Evolutionary conservation across 2,113 vertebrate genomes (phyloP), one percentile per base, ranked within the genome.

Genomic region (Toxotes chatareus): DNA sequence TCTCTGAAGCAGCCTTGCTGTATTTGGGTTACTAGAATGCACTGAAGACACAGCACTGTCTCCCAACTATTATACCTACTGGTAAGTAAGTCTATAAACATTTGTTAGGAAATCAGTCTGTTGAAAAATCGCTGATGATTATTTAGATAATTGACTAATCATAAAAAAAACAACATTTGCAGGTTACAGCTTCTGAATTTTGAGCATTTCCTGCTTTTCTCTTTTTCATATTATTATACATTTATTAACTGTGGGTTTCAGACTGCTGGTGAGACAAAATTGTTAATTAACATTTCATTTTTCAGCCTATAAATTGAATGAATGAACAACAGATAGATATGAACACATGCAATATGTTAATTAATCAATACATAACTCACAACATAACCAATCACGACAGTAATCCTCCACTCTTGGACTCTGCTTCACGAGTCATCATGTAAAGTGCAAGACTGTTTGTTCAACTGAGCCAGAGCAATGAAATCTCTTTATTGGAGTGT

Each of bases 361-460:
- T 59, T 36, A 27, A 23, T 38, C 7, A 14, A 0, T 34, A 31
- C 19, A 31, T 4, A 27, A 57, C 11, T 55, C 0, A 61, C 27
- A 38, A 67, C 17, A 34, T 64, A 44, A 59, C 11, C 0, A 2
- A 27, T 34, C 3, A 6, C 19, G 19, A 51, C 1, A 16, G 36
- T 0, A 14, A 34, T 57, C 1, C 17, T 32, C 19, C 7, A 19
- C 49, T 71, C 46, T 32, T 12, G 42, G 16, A 49, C 4, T 63
- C 32, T 53, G 53, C 21, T 46, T 56, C 34, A 74, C 34, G 17
- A 31, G 4, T 70, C 62, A 53, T 71, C 31, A 47, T 16, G 59
- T 31, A 40, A 74, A 85, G 40, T 64, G 57, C 32, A 19, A 79
- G 68, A 81, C 44, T 44, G 67, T 31, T 73, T 44, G 67, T 31